Percentiles rank a stretch among this genome's conserved stretches.
phyloP scores from a whole-genome alignment of 2,888 invertebrate genomes.

The Drosophila eohydei region DNA sequence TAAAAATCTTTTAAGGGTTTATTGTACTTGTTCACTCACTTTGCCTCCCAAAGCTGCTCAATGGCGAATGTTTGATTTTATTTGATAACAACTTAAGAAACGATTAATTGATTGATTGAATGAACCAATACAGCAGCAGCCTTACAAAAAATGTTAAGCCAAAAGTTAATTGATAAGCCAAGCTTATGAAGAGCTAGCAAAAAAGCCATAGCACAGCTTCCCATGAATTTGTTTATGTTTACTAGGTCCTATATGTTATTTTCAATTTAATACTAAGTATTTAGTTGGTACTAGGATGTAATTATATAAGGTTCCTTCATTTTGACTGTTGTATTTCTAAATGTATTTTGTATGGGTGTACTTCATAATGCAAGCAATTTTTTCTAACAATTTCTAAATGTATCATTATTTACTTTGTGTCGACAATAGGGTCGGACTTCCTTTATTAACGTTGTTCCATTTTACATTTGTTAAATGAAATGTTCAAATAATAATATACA shows the following conservation, averaged over 20 bases:
- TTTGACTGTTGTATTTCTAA: constrained; percentile 70
- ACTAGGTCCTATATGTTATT: constrained; percentile 29
- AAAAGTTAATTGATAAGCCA: constrained; percentile 78
- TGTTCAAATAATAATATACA: constrained; percentile 44
- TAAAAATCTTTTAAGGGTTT: constrained; percentile 71
- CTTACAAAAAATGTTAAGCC: constrained; percentile 73
- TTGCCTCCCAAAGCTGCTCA: constrained; percentile 54
- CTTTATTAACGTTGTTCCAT: constrained; percentile 77
- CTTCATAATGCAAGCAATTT: constrained; percentile 51
- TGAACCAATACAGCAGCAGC: constrained; percentile 59
- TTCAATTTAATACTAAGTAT: constrained; percentile 23
- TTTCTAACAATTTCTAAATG: constrained; percentile 60
- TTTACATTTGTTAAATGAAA: constrained; percentile 70
- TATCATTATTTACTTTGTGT: constrained; percentile 41
- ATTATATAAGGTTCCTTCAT: constrained; percentile 56
- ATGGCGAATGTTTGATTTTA: constrained; percentile 18
- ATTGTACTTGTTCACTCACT: constrained; percentile 29
- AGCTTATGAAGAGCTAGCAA: constrained; percentile 69
- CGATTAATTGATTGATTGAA: constrained; percentile 7
- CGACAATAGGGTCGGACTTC: constrained; percentile 39
- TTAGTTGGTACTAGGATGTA: constrained; percentile 53
- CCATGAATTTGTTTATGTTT: constrained; percentile 71
- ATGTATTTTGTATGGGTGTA: constrained; percentile 52
- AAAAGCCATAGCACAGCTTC: constrained; percentile 67
- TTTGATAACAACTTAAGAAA: constrained; percentile 17